Base-by-base conservation (phyloP, 2,113 vertebrate genomes). In the Oreocharis arfaki region DNA sequence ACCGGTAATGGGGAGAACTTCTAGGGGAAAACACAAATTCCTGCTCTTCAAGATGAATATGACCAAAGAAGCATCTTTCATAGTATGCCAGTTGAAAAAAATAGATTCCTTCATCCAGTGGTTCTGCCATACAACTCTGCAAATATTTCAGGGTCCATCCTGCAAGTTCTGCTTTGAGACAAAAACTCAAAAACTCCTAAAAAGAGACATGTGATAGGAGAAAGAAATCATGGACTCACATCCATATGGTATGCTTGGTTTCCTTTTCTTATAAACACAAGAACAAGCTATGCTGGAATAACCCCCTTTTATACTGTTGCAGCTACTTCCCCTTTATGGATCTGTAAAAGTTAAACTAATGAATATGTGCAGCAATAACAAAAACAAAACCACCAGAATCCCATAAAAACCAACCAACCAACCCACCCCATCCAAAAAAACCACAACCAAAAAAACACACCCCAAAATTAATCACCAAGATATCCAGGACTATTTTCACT, bases 361-460 rank as follows among this genome's bases (percentile, higher is more conserved):
- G 16, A 6, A 21, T 41, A 63, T 27, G 35, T 37, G 47, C 28
- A 84, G 20, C 15, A 50, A 50, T 15, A 49, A 32, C 32, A 61
- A 41, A 53, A 28, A 4, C 11, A 41, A 57, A 39, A 20, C 8
- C 14, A n/a, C 10, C 22, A 49, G 28, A 68, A 55, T 4, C 4
- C 13, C 8, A 1, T 0, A 23, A 49, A 53, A 67, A 9, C 7
- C 32, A 17, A 26, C 11, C n/a, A 52, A 35, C 4, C 13, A 50
- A 46, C 3, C 15, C 39, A 44, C 3, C 10, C 4, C 17, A 59
- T 9, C 16, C 3, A 19, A 33, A 28, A 44, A 4, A 8, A 2
- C 0, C 26, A 27, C 8, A 27, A 24, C 8, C 4, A 35, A 41
- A 10, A 57, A n/a, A 52, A 11, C 2, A 12, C 6, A 15, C 9